Conservation (phyloP, 2,113 vertebrate genomes). For the Pagrus major region DNA sequence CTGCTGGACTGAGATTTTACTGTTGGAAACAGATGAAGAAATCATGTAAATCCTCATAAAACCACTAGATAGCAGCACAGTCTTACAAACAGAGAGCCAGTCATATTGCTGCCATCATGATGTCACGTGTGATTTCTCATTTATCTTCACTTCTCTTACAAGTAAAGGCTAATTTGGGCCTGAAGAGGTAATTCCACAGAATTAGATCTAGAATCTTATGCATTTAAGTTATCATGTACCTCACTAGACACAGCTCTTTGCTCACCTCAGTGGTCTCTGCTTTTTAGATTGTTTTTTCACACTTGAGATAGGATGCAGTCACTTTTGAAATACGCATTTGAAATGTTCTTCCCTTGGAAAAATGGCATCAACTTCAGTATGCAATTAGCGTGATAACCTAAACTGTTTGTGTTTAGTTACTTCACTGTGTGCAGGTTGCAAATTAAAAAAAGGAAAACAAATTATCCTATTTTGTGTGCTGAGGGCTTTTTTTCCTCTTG, state of each 20-base stretch:
- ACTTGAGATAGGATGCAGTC: background rate
- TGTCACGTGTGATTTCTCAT: background rate
- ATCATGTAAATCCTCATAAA: background rate
- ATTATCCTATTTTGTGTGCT: too few species aligned
- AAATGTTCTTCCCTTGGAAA: background rate
- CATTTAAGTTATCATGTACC: background rate
- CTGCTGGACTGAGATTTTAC: background rate
- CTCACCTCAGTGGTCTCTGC: background rate
- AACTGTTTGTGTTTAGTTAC: too few species aligned
- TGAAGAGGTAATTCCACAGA: background rate
- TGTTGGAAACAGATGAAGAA: background rate
- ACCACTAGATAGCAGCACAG: conserved; percentile 64
- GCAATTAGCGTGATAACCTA: background rate
- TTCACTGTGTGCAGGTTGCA: too few species aligned
- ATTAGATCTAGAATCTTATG: background rate
- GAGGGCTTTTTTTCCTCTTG: too few species aligned
- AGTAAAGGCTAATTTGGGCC: background rate
- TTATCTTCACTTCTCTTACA: background rate
- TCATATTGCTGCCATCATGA: accelerated
- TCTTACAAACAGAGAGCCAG: background rate
- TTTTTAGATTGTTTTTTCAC: too few species aligned
- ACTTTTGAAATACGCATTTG: background rate
- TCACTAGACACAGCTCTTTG: background rate
- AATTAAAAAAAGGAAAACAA: too few species aligned
- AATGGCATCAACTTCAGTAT: background rate